Base-by-base conservation (phyloP, 2,113 vertebrate genomes). In the Tinamus guttatus region DNA sequence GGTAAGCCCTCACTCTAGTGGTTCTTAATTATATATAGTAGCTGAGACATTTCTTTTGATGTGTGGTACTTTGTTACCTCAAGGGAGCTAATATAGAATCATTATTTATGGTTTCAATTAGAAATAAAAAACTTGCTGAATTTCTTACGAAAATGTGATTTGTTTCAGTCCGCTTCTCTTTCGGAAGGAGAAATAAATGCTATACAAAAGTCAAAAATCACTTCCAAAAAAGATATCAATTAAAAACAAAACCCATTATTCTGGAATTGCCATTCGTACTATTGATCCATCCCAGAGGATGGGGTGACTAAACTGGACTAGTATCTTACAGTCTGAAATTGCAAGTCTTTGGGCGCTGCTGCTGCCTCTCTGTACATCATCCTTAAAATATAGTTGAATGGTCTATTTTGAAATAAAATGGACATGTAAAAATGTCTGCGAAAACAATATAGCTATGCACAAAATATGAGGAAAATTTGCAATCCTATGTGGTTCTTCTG, bases 1-100 rank as follows among this genome's bases (percentile, higher is more conserved):
- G 99, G 99, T 99, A 93, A 99, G 99, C 85, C 71, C 75, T 90
- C 28, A 7, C 22, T 63, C 7, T 54, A 5, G 22, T 54, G 59
- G n/a, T 80, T 88, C 41, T 83, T 82, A 17, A 25, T 80, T 49
- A 62, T 62, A 7, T 25, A 30, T 4, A n/a, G 20, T 49, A 62
- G 56, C 54, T 81, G 64, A 16, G 40, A 24, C 4, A 1, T 40
- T 43, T 56, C 24, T 79, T 91, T 51, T 56, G 36, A 28, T 64
- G 13, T 54, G 34, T 68, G 9, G 5, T 79, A 1, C 67, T 13
- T 85, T 74, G 16, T 63, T 88, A 86, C 69, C 76, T 93, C 34
- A 69, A 76, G 38, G 27, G 12, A 77, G 27, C 11, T 52, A 32
- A 41, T 38, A 9, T 21, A 82, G 68, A 87, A 62, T 83, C 58